These are phyloP conservation scores for Psammodynastes pulverulentus DNA, from an alignment of 2,113 vertebrate genomes.

Conservation along the genomic window DNA sequence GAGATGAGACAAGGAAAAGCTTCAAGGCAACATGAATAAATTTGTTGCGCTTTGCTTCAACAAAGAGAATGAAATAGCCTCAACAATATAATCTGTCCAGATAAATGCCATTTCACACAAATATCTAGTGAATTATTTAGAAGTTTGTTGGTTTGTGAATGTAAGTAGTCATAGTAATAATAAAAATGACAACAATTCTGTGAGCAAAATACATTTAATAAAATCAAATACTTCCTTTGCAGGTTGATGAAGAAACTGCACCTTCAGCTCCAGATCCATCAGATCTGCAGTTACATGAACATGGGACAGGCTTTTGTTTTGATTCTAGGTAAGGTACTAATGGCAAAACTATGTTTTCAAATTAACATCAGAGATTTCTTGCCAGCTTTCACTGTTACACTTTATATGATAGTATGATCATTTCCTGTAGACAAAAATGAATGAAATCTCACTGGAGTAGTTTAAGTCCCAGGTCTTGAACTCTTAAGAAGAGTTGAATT, in stretches of 20 bases:
- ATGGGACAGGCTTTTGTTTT: constrained; percentile 89
- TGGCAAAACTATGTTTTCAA: background rate
- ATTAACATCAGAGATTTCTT: background rate
- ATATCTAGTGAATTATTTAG: background rate
- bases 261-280: constrained; percentile 71
- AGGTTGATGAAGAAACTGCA: constrained; percentile 70
- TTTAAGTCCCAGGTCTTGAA: background rate
- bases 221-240: constrained; percentile 11
- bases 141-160: background rate
- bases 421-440: background rate
- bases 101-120: background rate
- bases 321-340: constrained; percentile 83
- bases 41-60: background rate
- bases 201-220: background rate
- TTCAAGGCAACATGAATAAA: background rate
- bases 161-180: background rate
- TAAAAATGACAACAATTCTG: background rate
- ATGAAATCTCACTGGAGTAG: background rate
- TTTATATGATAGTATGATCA: background rate
- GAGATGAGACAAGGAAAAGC: background rate
- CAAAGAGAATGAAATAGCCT: background rate
- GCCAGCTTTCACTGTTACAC: background rate
- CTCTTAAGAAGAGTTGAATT: background rate
- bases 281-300: constrained; percentile 78
- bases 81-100: background rate